Evolutionary conservation across 2,797 vertebrate species (phyloP).

Genomic region (Pitangus sulphuratus): DNA sequence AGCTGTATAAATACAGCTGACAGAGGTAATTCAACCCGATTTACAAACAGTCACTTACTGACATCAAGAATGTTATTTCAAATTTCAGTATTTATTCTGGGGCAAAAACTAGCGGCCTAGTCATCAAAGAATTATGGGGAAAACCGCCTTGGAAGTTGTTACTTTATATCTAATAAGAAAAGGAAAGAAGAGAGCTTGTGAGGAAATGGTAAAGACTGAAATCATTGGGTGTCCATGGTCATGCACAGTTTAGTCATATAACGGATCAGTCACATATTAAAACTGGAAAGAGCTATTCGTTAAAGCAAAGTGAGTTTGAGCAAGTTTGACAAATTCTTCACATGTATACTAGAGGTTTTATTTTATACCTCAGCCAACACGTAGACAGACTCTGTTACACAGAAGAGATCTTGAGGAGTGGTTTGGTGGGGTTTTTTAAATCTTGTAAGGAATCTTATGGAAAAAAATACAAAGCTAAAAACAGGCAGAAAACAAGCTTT

Average conservation of each 20-base stretch:
- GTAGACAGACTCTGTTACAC: background rate
- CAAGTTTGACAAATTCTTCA: background rate
- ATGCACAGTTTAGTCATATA: background rate
- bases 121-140: background rate
- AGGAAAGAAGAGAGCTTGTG: background rate
- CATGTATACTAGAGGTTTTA: background rate
- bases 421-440: accelerated
- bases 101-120: background rate
- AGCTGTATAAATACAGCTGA: background rate
- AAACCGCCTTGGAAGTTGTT: background rate
- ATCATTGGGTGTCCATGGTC: too few relatives aligned
- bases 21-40: background rate
- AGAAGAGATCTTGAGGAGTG: background rate
- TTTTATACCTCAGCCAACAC: background rate
- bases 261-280: background rate
- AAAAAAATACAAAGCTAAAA: background rate
- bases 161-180: background rate
- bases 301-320: background rate
- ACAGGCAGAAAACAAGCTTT: background rate
- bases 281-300: background rate
- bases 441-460: background rate
- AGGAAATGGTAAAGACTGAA: background rate
- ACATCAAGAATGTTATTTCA: background rate
- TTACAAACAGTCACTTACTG: background rate
- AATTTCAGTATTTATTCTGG: background rate